A percentile compares a stretch with the other conserved stretches of the same genome.
Evolutionary conservation across 2,113 vertebrate species (phyloP).

Genomic region (Numida meleagris): DNA sequence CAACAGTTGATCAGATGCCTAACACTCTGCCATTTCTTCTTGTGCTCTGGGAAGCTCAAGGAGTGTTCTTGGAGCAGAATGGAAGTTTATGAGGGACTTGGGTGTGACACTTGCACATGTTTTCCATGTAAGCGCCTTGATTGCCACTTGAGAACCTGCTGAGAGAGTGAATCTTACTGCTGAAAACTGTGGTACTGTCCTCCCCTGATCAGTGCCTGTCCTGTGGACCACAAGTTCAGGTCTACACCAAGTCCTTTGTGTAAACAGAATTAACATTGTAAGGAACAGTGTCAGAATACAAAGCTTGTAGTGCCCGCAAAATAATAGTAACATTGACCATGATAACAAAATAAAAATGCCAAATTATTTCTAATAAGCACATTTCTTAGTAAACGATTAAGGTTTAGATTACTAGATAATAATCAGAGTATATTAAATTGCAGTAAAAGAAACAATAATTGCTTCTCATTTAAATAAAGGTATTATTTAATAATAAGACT

Average conservation of each 20-base stretch:
- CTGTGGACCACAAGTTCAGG: neutral
- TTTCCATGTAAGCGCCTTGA: neutral
- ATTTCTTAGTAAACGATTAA: neutral
- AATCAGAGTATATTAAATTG: neutral
- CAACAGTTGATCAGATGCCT: neutral
- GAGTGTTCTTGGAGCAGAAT: neutral
- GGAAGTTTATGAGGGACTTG: neutral
- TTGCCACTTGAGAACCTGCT: neutral
- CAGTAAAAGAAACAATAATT: neutral
- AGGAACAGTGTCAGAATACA: neutral
- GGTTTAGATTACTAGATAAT: neutral
- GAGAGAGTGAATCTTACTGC: neutral
- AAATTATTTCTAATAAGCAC: neutral
- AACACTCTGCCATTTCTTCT: neutral
- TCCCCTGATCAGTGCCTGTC: neutral
- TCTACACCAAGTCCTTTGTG: neutral
- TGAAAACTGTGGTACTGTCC: neutral
- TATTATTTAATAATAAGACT: neutral
- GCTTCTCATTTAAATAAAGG: neutral
- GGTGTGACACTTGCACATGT: neutral
- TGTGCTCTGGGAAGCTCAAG: neutral
- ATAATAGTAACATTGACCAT: neutral
- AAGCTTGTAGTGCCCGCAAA: neutral
- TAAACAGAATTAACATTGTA: neutral
- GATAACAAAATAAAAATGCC: neutral